Conservation (phyloP, 2,888 invertebrate genomes). For the Onchidella celtica region DNA sequence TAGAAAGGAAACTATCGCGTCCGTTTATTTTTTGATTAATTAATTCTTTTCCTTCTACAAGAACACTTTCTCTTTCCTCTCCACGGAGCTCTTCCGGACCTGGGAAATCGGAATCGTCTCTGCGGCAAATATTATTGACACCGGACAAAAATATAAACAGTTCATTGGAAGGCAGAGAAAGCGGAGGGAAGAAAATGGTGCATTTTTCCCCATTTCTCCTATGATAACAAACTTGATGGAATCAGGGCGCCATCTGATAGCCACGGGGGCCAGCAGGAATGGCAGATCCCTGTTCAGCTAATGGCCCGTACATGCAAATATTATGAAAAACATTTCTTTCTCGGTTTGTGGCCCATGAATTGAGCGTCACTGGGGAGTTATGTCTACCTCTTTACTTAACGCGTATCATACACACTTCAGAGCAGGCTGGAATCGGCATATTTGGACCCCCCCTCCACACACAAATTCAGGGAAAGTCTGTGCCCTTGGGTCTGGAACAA, state of each 20-base stretch:
- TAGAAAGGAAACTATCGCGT: too few species aligned
- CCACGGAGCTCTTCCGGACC: too few species aligned
- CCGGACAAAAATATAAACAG: too few species aligned
- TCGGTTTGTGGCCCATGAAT: background rate
- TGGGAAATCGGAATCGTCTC: too few species aligned
- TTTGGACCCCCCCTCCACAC: conserved; percentile 26
- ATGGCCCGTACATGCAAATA: conserved; percentile 28
- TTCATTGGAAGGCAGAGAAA: background rate
- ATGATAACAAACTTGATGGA: background rate
- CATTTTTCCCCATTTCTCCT: background rate
- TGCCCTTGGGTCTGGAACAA: background rate
- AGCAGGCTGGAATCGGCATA: background rate
- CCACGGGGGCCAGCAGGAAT: background rate
- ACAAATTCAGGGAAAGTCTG: background rate
- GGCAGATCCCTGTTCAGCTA: conserved; percentile 5
- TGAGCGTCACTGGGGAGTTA: background rate
- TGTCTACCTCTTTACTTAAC: conserved; percentile 4
- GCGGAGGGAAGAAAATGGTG: background rate
- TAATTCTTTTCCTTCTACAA: too few species aligned
- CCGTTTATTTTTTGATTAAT: too few species aligned
- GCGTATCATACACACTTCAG: background rate
- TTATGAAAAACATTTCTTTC: conserved; percentile 32
- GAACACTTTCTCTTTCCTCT: too few species aligned
- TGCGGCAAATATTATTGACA: too few species aligned
- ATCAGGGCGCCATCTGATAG: conserved; percentile 22